Conservation (phyloP, 1,140 invertebrate genomes). For the Coelopa frigida region DNA sequence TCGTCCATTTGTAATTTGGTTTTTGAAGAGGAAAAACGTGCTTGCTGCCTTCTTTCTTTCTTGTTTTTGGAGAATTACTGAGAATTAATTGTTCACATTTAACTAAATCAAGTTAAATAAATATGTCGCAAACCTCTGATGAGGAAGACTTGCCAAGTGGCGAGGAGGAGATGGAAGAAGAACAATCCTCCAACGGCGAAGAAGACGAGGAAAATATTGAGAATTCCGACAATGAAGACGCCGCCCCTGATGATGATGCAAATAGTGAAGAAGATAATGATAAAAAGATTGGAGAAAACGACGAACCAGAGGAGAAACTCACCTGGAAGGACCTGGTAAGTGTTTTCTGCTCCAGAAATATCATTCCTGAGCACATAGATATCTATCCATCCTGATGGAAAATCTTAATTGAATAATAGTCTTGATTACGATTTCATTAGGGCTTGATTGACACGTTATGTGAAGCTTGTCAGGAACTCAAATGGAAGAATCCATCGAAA, state of each 20-base stretch:
- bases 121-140: constrained; percentile 41
- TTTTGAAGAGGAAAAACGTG: constrained; percentile 14
- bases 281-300: background rate
- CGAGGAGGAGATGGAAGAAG: too few species aligned
- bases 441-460: constrained; percentile 88
- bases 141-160: constrained; percentile 24
- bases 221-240: constrained; percentile 7
- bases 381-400: too few species aligned
- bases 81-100: background rate
- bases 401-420: background rate
- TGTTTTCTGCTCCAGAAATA: background rate
- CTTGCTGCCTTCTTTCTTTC: background rate
- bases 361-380: background rate
- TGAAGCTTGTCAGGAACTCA: constrained; percentile 83
- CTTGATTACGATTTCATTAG: constrained; percentile 46
- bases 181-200: constrained; percentile 24
- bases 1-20: too few species aligned
- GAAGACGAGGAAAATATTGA: constrained; percentile 21
- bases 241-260: constrained; percentile 4
- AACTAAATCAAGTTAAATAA: too few species aligned
- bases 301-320: constrained; percentile 17
- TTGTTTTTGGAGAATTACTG: background rate
- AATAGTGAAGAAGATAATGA: constrained; percentile 5
- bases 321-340: constrained; percentile 39
- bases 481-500: constrained; percentile 90